Evolutionary conservation across 2,797 vertebrate genomes (phyloP).

Genomic region (Pipistrellus pygmaeus): DNA sequence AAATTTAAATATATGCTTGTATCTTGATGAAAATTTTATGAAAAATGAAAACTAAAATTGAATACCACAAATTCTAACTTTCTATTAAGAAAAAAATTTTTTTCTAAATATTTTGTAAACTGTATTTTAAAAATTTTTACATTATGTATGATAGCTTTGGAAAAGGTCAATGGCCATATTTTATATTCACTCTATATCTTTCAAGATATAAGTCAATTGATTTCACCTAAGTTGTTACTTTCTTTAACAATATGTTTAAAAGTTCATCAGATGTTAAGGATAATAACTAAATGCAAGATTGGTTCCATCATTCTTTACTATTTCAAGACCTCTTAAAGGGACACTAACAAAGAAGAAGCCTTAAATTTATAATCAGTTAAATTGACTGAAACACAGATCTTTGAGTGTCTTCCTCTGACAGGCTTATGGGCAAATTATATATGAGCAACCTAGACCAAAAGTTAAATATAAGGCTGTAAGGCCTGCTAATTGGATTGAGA

Average conservation of each 20-base stretch:
- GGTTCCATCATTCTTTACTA: neutral
- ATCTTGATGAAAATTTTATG: neutral
- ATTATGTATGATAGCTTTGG: neutral
- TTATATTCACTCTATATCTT: neutral
- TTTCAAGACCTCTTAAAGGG: neutral
- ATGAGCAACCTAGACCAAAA: neutral
- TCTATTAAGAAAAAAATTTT: neutral
- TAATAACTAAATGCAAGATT: neutral
- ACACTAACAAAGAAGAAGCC: neutral
- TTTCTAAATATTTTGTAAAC: neutral
- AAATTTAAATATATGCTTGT: too few relatives aligned
- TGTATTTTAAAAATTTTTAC: neutral
- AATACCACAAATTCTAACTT: neutral
- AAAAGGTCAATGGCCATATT: neutral
- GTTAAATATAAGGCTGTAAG: neutral
- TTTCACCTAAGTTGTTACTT: neutral
- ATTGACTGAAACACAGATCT: neutral
- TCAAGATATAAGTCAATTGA: neutral
- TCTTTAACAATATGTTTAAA: neutral
- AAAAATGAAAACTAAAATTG: neutral
- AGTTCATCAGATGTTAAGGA: neutral
- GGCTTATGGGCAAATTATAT: neutral
- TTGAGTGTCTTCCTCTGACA: neutral
- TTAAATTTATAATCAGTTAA: neutral
- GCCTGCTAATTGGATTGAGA: neutral